Conservation (phyloP, 2,888 invertebrate species). For the Eupithecia inturbata region DNA sequence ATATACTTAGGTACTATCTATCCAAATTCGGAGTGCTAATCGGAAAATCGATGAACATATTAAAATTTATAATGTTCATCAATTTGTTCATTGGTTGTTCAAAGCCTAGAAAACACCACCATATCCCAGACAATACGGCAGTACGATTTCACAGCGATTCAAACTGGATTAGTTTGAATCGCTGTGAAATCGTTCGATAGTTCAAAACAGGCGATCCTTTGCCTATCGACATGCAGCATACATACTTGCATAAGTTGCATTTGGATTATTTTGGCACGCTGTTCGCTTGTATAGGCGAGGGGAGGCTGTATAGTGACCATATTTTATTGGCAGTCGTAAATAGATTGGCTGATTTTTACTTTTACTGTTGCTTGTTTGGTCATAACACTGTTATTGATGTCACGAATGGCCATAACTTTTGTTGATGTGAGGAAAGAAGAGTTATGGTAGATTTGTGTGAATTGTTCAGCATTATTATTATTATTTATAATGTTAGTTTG, state of each 20-base stretch:
- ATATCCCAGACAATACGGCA: no score
- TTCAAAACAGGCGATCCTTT: conserved; percentile 25
- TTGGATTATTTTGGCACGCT: conserved; percentile 52
- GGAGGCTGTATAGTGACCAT: conserved; percentile 46
- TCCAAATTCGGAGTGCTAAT: no score
- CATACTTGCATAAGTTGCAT: conserved; percentile 48
- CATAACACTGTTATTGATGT: conserved; percentile 14
- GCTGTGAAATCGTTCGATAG: conserved; percentile 26
- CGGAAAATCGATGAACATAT: no score
- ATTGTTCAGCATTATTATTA: no score
- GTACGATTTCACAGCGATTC: no score
- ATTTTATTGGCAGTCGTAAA: conserved; percentile 30
- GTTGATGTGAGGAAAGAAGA: conserved; percentile 1
- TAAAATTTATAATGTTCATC: no score
- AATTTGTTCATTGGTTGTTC: no score
- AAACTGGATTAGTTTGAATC: no score
- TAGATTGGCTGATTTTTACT: conserved; percentile 28
- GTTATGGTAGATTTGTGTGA: neutral
- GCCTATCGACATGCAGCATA: conserved; percentile 46
- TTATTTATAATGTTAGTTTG: conserved; percentile 1
- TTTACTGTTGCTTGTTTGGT: conserved; percentile 16
- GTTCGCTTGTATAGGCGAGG: conserved; percentile 50
- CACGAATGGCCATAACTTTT: conserved; percentile 7
- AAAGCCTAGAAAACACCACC: no score
- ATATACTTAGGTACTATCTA: no score